Base-by-base conservation (phyloP, 2,113 vertebrate genomes). In the Probosciger aterrimus region DNA sequence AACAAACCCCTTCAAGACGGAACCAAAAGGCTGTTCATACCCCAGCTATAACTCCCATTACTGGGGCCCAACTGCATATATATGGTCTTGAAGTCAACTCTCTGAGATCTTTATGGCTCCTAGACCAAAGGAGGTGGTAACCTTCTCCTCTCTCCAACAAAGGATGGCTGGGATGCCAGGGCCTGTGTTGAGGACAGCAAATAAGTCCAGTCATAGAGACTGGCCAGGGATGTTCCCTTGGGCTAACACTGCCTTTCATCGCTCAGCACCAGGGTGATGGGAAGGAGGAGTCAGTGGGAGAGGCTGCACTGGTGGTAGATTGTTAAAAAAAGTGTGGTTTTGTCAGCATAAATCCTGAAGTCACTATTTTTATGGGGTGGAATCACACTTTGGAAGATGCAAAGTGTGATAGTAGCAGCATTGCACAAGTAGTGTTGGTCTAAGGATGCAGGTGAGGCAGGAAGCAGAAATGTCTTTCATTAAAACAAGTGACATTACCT, bases 311-410 rank as follows among this genome's bases (percentile, higher is more conserved):
- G 18, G 46, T 82, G 67, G 37, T 31, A 46, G 39, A 33, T 69
- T 7, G 24, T 33, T 57, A 76, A 2, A 49, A 80, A 63, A 86
- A 44, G 10, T 39, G 67, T 44, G 46, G 4, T 19, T 94, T 84
- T 91, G 11, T 84, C 60, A 65, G 69, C 4, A 0, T 16, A 44
- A 88, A 92, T 74, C 70, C 68, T 53, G 46, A 86, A 92, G 14
- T 84, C 73, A 57, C 28, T 7, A 31, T 87, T 91, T 95, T 91
- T 92, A 94, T 63, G 50, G 77, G 33, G 81, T 84, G 87, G 86
- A 88, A 96, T 96, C 90, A 74, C 95, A 91, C 92, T 41, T 81
- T 60, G 81, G 31, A 81, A 74, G 68, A 81, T 50, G 73, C 27
- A 39, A 95, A 92, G 76, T 59, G 31, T 67, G 84, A 74, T 37